Base-by-base conservation (phyloP, 2,113 vertebrate genomes). In the Plectropomus leopardus region DNA sequence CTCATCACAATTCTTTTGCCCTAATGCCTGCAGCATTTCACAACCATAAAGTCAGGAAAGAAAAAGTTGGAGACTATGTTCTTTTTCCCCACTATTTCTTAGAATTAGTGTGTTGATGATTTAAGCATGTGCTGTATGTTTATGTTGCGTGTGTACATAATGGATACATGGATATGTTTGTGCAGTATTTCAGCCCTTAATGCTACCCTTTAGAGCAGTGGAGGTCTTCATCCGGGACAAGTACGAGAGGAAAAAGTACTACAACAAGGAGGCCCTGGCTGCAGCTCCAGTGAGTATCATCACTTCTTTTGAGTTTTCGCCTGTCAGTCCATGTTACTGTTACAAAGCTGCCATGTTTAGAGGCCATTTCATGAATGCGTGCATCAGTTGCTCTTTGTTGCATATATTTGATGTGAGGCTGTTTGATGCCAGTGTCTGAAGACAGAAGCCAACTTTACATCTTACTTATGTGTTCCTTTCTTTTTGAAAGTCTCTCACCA, bases 171-270 rank as follows among this genome's bases (percentile, higher is more conserved):
- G 15, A 28, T 57, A 16, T 70, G 21, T 60, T 1, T 71, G 36
- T 26, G 4, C n/a, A 64, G 45, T 55, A 2, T 68, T 60, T 80
- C 4, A 54, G 93, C 95, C 96, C 97, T 97, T 96, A 96, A 97
- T 91, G 74, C 48, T 66, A 42, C 50, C 24, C 93, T 44, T 93
- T 95, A 99, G 98, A 98, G 96, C 98, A 55, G 98, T 98, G 94
- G 98, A 99, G 86, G 97, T 98, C 93, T 99, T 99, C 94, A 99
- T 99, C 94, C 96, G 98, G 92, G 98, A 99, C 95, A 99, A 99
- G 90, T 99, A 99, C 0, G 98, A 99, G 91, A 98, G 97, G 95
- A 99, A 99, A 95, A 98, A 98, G 89, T 99, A 98, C 88, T 97
- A 96, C 0, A 95, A 99, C 93, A 96, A 97, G 94, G 97, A 97